Base-by-base conservation (phyloP, 2,113 vertebrate genomes). In the Asarcornis scutulata region DNA sequence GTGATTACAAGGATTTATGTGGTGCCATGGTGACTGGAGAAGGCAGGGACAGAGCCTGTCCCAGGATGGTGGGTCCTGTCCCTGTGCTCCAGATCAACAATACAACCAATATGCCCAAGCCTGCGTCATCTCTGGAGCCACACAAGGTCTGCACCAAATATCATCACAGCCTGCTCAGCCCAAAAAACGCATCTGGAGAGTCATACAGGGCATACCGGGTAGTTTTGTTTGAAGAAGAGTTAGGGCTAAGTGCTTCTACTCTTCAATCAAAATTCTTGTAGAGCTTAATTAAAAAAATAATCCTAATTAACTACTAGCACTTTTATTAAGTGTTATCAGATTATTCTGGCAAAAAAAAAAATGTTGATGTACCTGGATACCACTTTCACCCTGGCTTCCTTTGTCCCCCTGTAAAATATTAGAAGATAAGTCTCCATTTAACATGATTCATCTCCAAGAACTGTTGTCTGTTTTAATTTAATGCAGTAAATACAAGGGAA, bases 341-440 rank as follows among this genome's bases (percentile, higher is more conserved):
- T 44, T 2, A 76, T 58, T 69, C 77, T 38, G 5, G 25, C 44
- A 60, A 92, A 66, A 62, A 90, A 83, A 15, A 66, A 88, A 89
- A 36, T 36, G 18, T 32, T 66, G 44, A 67, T 63, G 50, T 98
- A 98, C 98, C 98, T 98, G 98, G 77, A 87, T 93, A 32, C 98
- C 98, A 92, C 62, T 97, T 97, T 98, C 98, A 88, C 98, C 98
- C 93, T 90, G 92, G 81, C 81, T 97, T 97, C 98, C 98, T 97
- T 97, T 98, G 80, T 98, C 98, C 9, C 98, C 98, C 98, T 98
- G 95, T 82, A 97, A 98, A 95, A 97, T 58, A 96, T 80, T 26
- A 95, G 68, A 88, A 93, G 84, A 87, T 86, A 83, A 56, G 26
- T 88, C 68, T 77, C 25, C 14, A 75, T 36, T 93, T 66, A 84